phyloP scores from a whole-genome alignment of 1,140 invertebrate genomes.

The Hestina assimilis region DNA sequence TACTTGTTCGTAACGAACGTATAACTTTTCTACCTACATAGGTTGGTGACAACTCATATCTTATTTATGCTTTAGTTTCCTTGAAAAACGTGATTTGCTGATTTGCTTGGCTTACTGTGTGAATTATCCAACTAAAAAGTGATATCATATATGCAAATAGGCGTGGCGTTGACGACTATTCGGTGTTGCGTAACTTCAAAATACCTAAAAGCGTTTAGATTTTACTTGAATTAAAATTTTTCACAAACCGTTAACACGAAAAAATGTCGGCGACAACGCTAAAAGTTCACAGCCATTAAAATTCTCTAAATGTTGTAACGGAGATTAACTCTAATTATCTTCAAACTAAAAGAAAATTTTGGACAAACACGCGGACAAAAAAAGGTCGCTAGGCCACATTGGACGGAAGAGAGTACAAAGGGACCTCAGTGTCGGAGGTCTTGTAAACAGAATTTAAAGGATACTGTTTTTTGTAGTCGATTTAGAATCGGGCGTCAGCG shows the following conservation, averaged over 20 bases:
- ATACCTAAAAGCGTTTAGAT: not conserved
- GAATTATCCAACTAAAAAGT: slow-evolving; percentile 18
- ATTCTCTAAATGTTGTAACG: slow-evolving; percentile 34
- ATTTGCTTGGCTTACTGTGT: slow-evolving; percentile 11
- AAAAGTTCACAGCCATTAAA: slow-evolving; percentile 30
- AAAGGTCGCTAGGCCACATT: slow-evolving; percentile 53
- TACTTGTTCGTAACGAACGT: slow-evolving; percentile 15
- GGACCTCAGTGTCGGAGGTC: slow-evolving; percentile 70
- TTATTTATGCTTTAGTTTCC: slow-evolving; percentile 24
- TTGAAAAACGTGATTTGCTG: slow-evolving; percentile 19
- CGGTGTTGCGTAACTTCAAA: not conserved
- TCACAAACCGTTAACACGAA: too few relatives aligned
- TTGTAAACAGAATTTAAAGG: slow-evolving; percentile 72
- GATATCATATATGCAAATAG: slow-evolving; percentile 53
- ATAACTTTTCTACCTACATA: slow-evolving; percentile 17
- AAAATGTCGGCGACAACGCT: slow-evolving; percentile 2
- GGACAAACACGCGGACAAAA: slow-evolving; percentile 61
- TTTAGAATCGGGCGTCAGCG: slow-evolving; percentile 53
- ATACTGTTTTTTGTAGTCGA: slow-evolving; percentile 65
- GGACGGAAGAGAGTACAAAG: slow-evolving; percentile 54
- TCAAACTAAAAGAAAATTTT: slow-evolving; percentile 47
- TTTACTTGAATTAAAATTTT: not conserved
- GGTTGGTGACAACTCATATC: slow-evolving; percentile 16
- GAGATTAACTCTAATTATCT: slow-evolving; percentile 50
- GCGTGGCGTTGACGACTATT: slow-evolving; percentile 26